These are phyloP conservation scores for Heliothis virescens DNA, from an alignment of 1,140 invertebrate genomes.

Conservation along the genomic window DNA sequence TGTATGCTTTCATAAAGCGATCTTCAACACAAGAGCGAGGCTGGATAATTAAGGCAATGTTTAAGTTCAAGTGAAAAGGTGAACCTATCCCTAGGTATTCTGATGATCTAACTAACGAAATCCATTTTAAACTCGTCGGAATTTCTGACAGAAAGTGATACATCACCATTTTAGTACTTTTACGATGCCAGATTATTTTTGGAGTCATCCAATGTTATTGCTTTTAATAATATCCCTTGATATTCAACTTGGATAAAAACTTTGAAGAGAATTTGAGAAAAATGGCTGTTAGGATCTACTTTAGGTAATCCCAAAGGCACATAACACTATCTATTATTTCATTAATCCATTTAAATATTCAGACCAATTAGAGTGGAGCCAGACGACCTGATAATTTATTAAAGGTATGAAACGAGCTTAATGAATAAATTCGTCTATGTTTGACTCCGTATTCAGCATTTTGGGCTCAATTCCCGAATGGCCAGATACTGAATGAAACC, in stretches of 20 bases:
- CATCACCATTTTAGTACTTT: no score
- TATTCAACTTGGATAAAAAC: no score
- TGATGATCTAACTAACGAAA: neutral
- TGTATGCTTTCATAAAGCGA: neutral
- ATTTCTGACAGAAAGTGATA: neutral
- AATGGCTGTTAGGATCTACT: neutral
- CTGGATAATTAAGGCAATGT: no score
- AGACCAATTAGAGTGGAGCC: constrained; percentile 23
- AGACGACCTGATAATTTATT: constrained; percentile 39
- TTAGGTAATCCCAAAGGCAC: neutral
- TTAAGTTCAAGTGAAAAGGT: no score
- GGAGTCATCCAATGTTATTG: no score
- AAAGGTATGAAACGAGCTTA: constrained; percentile 20
- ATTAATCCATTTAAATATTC: constrained; percentile 24
- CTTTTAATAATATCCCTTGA: no score
- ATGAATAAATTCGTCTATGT: constrained; percentile 39
- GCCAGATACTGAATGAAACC: neutral
- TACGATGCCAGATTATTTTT: no score
- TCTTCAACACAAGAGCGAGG: neutral
- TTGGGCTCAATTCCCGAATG: constrained; percentile 7
- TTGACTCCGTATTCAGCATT: constrained; percentile 12
- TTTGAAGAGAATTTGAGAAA: neutral
- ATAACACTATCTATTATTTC: neutral
- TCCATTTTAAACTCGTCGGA: neutral
- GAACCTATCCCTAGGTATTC: no score